Conservation (phyloP, 30 jellyfish, hydroid and myxozoan species). For the Clytia hemisphaerica region DNA sequence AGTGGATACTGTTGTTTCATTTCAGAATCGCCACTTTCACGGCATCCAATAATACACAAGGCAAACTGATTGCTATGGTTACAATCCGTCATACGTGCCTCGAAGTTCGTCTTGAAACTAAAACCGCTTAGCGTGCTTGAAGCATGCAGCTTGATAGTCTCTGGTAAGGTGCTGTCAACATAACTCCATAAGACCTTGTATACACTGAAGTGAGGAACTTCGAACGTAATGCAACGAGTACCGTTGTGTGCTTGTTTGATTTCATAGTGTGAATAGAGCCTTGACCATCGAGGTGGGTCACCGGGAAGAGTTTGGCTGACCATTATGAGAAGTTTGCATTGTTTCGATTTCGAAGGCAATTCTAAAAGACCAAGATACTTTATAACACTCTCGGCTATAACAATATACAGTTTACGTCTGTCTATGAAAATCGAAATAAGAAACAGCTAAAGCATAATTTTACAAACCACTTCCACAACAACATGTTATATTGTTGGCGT, state of each 20-base stretch:
- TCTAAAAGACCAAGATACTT: too few species aligned
- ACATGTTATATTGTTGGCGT: too few species aligned
- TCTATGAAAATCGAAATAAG: too few species aligned
- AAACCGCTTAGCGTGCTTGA: conserved; percentile 23
- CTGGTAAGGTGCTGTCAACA: conserved; percentile 36
- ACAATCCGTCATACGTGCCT: conserved; percentile 84
- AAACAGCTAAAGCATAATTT: too few species aligned
- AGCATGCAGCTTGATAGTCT: conserved; percentile 31
- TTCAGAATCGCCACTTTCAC: conserved; percentile 47
- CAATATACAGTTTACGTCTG: too few species aligned
- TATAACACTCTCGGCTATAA: too few species aligned
- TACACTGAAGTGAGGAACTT: conserved; percentile 62
- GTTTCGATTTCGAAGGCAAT: too few species aligned
- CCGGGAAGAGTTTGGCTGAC: conserved; percentile 59
- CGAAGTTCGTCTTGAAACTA: conserved; percentile 56
- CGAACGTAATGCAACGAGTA: conserved; percentile 41
- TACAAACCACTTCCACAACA: too few species aligned
- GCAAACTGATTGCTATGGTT: conserved; percentile 74
- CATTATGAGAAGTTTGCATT: neutral
- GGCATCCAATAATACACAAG: conserved; percentile 52
- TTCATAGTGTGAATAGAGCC: conserved; percentile 13
- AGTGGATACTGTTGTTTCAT: conserved; percentile 52
- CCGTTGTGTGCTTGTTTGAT: conserved; percentile 8
- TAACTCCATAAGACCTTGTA: conserved; percentile 56
- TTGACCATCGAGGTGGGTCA: conserved; percentile 59